A percentile compares a stretch with the other conserved stretches of the same genome.
These are phyloP conservation scores for Tetragnatha montana DNA, from an alignment of 2,888 invertebrate species.

Conservation along the genomic window DNA sequence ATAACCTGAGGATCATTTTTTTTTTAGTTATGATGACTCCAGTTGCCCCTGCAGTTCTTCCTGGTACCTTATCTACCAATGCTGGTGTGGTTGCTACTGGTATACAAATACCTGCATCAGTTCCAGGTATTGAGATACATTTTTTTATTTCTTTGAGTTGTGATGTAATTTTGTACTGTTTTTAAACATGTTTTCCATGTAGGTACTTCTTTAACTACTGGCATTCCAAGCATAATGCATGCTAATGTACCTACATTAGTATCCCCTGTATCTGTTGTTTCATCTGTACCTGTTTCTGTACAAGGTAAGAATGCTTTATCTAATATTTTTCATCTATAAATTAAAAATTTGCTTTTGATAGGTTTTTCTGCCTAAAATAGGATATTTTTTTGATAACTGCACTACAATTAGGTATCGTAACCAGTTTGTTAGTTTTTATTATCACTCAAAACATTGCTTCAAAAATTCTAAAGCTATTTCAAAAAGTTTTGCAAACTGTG, in stretches of 20 bases:
- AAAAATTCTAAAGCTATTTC: no score
- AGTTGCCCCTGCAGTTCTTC: slow-evolving; percentile 48
- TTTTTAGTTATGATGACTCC: slow-evolving; percentile 59
- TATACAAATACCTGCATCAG: slow-evolving; percentile 59
- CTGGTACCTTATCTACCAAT: slow-evolving; percentile 40
- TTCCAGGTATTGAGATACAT: slow-evolving; percentile 12
- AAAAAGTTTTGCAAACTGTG: no score
- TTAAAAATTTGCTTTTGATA: neutral
- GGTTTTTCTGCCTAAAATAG: neutral
- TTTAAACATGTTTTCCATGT: neutral
- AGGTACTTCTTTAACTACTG: slow-evolving; percentile 56
- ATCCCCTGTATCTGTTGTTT: slow-evolving; percentile 61
- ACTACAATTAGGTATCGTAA: neutral
- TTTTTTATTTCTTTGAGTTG: neutral
- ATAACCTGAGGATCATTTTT: no score
- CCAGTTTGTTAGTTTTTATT: no score
- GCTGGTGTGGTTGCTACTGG: slow-evolving; percentile 59
- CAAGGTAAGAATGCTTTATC: slow-evolving; percentile 49
- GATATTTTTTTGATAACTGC: neutral
- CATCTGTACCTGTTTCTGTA: slow-evolving; percentile 65
- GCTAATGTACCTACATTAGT: slow-evolving; percentile 58
- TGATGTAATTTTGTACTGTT: neutral
- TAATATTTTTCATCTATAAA: neutral
- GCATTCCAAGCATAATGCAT: slow-evolving; percentile 60
- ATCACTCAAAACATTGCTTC: no score